Evolutionary conservation across 1,140 invertebrate genomes (phyloP).

Genomic region (Pectinophora gossypiella): DNA sequence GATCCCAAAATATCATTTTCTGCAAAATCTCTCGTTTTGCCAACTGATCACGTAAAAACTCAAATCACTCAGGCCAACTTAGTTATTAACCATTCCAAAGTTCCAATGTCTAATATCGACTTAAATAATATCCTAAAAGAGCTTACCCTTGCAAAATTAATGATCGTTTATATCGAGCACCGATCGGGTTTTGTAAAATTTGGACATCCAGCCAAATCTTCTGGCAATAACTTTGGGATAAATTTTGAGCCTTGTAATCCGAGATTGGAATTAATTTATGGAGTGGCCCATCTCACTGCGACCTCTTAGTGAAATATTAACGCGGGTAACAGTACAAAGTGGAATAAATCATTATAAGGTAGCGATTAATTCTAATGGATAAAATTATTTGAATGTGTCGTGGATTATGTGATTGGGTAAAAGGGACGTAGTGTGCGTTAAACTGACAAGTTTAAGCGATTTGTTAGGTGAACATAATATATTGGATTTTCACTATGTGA

Average conservation of each 20-base stretch:
- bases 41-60: too few relatives aligned
- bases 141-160: neutral
- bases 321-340: conserved; percentile 13
- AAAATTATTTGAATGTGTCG: neutral
- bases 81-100: too few relatives aligned
- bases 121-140: neutral
- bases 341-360: neutral
- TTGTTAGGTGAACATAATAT: too few relatives aligned
- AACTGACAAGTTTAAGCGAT: too few relatives aligned
- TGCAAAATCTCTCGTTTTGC: too few relatives aligned
- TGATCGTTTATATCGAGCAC: neutral
- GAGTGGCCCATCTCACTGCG: conserved; percentile 20
- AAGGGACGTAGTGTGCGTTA: too few relatives aligned
- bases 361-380: neutral
- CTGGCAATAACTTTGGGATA: conserved; percentile 20
- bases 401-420: too few relatives aligned
- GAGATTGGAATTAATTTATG: conserved; percentile 41
- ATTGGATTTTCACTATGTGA: too few relatives aligned
- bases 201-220: conserved; percentile 16
- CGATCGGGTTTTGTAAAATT: conserved; percentile 12
- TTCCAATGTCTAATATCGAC: neutral
- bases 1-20: too few relatives aligned
- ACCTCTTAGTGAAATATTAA: conserved; percentile 39
- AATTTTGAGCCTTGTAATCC: conserved; percentile 40
- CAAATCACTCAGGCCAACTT: too few relatives aligned